Percentiles rank a stretch among this genome's conserved stretches.
These are phyloP conservation scores for Coronaproctus castanopsis DNA, from an alignment of 2,888 invertebrate species.

Conservation along the genomic window DNA sequence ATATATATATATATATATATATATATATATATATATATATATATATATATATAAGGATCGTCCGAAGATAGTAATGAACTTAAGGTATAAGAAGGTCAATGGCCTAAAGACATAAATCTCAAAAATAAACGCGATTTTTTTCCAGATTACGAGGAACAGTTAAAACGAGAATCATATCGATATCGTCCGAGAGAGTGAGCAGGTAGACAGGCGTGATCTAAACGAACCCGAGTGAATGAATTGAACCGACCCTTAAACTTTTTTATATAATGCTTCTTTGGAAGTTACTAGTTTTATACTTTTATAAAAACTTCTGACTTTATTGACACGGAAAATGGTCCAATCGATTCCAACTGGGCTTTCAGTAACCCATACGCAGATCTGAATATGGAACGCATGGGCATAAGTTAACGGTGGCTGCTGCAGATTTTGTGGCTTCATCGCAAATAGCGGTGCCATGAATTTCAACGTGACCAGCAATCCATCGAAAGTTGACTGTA, in stretches of 20 bases:
- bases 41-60: background rate
- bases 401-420: background rate
- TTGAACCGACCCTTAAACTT: background rate
- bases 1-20: no score
- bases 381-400: background rate
- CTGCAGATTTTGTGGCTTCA: background rate
- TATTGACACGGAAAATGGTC: background rate
- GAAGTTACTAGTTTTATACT: background rate
- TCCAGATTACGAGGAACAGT: background rate
- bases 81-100: background rate
- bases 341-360: background rate
- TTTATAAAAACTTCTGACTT: background rate
- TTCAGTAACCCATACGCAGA: background rate
- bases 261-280: background rate
- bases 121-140: background rate
- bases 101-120: background rate
- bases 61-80: background rate
- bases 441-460: background rate
- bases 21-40: background rate
- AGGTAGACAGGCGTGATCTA: background rate
- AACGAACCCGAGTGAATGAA: background rate
- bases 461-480: background rate
- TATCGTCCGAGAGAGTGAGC: background rate
- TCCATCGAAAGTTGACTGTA: background rate
- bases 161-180: background rate